Conservation (phyloP, 2,888 invertebrate species). For the Polymixis flavicincta region DNA sequence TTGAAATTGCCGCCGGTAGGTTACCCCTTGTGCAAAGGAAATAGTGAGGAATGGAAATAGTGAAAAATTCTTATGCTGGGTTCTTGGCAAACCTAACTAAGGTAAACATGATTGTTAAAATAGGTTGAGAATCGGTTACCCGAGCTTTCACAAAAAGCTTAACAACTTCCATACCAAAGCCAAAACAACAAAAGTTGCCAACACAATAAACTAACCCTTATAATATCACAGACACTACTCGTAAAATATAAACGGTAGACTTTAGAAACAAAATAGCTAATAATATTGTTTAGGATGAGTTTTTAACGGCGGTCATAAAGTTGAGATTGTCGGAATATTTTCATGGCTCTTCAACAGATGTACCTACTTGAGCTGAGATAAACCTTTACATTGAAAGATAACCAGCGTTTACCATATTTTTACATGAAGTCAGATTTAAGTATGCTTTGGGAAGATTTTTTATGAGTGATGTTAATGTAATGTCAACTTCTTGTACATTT, state of each 20-base stretch:
- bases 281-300: conserved; percentile 70
- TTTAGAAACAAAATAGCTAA: conserved; percentile 54
- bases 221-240: conserved; percentile 46
- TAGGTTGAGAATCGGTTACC: background rate
- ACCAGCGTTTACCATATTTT: conserved; percentile 48
- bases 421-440: conserved; percentile 26
- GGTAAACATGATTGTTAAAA: background rate
- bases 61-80: too few species aligned
- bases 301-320: conserved; percentile 71
- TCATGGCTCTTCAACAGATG: conserved; percentile 64
- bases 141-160: background rate
- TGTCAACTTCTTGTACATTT: background rate
- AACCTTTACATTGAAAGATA: conserved; percentile 44
- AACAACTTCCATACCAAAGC: background rate
- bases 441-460: conserved; percentile 6
- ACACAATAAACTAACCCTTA: conserved; percentile 26
- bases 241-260: conserved; percentile 48
- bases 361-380: conserved; percentile 46
- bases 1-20: too few species aligned
- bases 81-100: background rate
- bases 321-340: conserved; percentile 64
- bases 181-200: conserved; percentile 20
- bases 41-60: too few species aligned
- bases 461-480: conserved; percentile 25
- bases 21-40: too few species aligned